Percentiles rank a stretch among this genome's conserved stretches.
Conservation (phyloP, 2,797 vertebrate genomes). For the Hirundo rustica region DNA sequence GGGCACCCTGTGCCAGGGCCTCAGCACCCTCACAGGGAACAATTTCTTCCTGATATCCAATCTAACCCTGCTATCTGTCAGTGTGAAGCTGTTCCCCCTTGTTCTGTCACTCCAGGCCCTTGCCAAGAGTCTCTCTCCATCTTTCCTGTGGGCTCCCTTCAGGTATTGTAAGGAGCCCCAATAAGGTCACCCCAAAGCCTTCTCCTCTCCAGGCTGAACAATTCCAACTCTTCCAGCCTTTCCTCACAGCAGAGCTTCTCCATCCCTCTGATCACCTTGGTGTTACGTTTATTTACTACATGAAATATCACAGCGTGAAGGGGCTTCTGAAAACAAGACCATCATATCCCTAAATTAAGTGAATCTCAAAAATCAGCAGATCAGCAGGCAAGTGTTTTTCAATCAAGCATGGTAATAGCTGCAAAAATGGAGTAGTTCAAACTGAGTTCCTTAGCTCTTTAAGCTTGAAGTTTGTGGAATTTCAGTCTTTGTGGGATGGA, state of each 20-base stretch:
- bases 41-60: fast-evolving
- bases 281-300: neutral
- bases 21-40: fast-evolving
- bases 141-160: neutral
- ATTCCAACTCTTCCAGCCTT: neutral
- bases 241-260: neutral
- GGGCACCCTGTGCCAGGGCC: neutral
- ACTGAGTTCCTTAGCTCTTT: neutral
- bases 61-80: fast-evolving
- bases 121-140: neutral
- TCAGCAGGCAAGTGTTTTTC: neutral
- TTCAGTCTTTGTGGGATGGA: neutral
- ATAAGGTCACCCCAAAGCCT: neutral
- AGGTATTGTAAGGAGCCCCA: neutral
- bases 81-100: neutral
- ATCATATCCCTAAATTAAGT: neutral
- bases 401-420: neutral
- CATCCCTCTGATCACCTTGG: neutral
- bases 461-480: neutral
- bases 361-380: neutral
- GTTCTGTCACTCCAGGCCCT: neutral
- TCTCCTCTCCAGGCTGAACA: neutral
- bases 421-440: neutral
- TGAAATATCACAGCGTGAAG: neutral
- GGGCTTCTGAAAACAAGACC: neutral